Conservation (phyloP, 2,888 invertebrate genomes). For the Oasisia sp. region DNA sequence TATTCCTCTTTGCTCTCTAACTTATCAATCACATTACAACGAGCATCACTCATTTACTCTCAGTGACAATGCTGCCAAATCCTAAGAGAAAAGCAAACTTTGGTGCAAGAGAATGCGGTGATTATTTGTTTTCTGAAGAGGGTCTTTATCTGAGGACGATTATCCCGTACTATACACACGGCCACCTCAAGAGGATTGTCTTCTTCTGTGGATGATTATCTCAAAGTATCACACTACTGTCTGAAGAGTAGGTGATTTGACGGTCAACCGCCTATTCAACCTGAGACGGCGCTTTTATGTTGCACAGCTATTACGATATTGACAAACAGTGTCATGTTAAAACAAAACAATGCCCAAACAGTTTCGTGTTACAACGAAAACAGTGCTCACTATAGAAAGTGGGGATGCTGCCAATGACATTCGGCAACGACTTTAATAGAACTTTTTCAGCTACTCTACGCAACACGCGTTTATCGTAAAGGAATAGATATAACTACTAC, state of each 20-base stretch:
- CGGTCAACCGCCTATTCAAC: neutral
- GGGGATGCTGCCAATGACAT: too few relatives aligned
- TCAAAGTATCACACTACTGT: neutral
- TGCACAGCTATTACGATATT: neutral
- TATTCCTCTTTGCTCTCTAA: too few relatives aligned
- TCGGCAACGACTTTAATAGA: too few relatives aligned
- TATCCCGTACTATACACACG: neutral
- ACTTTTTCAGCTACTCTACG: too few relatives aligned
- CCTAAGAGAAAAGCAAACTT: conserved; percentile 6
- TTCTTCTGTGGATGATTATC: neutral
- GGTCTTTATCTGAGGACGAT: neutral
- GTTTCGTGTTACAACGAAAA: neutral
- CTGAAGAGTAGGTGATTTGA: neutral
- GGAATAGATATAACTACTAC: neutral
- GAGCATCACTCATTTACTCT: neutral
- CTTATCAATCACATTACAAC: too few relatives aligned
- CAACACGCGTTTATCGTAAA: too few relatives aligned
- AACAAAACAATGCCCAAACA: neutral
- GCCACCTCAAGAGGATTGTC: neutral
- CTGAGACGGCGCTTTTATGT: neutral
- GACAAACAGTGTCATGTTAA: neutral
- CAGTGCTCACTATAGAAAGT: too few relatives aligned
- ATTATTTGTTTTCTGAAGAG: conserved; percentile 13
- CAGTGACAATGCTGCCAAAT: neutral
- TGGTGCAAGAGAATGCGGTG: neutral